Conservation (phyloP, 1,140 invertebrate species). For the Leptopilina boulardi region DNA sequence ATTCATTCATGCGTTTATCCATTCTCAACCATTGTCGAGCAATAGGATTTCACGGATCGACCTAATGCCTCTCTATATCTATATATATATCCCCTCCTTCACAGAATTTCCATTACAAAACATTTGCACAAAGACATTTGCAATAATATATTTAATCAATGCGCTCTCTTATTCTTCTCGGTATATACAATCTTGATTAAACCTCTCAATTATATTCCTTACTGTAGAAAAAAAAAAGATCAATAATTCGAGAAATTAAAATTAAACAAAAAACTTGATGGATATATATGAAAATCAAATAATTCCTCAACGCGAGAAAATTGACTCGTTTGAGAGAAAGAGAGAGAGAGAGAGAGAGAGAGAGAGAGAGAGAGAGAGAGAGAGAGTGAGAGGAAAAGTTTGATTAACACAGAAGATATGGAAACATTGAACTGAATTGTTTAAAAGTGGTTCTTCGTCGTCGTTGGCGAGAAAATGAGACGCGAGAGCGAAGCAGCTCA, state of each 20-base stretch:
- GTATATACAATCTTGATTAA: no score
- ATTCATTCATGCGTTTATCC: conserved; percentile 40
- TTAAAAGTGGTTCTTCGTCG: background rate
- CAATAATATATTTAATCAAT: no score
- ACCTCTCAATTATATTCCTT: no score
- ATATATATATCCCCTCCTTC: background rate
- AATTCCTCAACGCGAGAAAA: background rate
- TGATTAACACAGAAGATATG: background rate
- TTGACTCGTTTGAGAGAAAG: no score
- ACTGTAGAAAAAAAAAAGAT: background rate
- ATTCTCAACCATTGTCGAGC: conserved; percentile 60
- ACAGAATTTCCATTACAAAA: background rate
- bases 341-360: no score
- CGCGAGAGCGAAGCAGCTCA: background rate
- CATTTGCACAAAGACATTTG: background rate
- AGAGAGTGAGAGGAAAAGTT: background rate
- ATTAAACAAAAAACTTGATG: no score
- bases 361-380: no score
- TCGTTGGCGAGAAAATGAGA: background rate
- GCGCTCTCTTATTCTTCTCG: no score
- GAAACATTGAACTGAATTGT: background rate
- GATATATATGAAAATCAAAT: no score
- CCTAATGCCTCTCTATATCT: conserved; percentile 24
- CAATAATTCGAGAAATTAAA: no score
- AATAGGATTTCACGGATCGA: conserved; percentile 46